Evolutionary conservation across 2,797 vertebrate species (phyloP).

Genomic region (Clamator glandarius): DNA sequence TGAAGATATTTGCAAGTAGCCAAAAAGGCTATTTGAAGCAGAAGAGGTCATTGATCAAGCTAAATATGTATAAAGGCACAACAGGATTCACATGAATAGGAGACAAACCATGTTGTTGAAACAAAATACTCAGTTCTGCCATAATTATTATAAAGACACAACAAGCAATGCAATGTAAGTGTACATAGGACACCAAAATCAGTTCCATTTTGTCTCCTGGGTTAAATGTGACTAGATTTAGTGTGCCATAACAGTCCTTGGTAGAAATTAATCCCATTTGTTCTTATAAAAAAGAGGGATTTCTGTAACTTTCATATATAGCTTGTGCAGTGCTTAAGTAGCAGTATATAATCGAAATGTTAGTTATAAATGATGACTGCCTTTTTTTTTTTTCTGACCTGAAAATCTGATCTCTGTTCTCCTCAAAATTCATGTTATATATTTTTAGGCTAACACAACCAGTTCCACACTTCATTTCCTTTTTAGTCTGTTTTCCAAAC

Average conservation of each 20-base stretch:
- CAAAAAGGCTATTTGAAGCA: background rate
- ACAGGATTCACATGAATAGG: accelerated
- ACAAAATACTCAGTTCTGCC: background rate
- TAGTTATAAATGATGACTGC: background rate
- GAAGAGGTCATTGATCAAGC: background rate
- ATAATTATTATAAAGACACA: background rate
- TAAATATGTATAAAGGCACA: background rate
- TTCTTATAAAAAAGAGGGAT: background rate
- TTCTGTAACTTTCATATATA: background rate
- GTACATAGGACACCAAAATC: background rate
- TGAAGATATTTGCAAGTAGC: background rate
- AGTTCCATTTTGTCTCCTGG: background rate
- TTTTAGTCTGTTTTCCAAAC: background rate
- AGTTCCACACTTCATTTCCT: background rate
- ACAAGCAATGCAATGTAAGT: background rate
- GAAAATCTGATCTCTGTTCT: background rate
- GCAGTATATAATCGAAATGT: background rate
- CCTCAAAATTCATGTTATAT: background rate
- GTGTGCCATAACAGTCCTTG: background rate
- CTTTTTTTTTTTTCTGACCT: background rate
- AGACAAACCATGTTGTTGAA: background rate
- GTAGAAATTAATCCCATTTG: background rate
- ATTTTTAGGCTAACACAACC: background rate
- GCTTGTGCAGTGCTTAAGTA: background rate
- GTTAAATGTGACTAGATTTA: background rate